These are phyloP conservation scores for Notodonta dromedarius DNA, from an alignment of 2,888 invertebrate species.

Conservation along the genomic window DNA sequence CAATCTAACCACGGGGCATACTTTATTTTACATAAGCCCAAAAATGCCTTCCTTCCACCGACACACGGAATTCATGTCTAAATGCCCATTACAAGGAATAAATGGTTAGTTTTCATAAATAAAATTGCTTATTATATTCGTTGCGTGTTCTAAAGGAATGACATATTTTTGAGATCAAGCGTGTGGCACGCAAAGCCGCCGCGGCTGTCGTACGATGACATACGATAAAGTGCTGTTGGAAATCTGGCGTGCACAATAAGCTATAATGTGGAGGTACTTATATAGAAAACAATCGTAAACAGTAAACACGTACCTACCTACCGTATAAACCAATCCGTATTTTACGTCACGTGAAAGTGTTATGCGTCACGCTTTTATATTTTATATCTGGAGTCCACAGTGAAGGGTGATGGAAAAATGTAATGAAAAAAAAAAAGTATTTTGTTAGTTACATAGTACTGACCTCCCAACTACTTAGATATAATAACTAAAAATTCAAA, in stretches of 20 bases:
- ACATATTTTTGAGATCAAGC: conserved; percentile 60
- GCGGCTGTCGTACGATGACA: conserved; percentile 45
- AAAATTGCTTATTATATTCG: conserved; percentile 55
- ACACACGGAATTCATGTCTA: neutral
- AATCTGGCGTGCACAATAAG: conserved; percentile 36
- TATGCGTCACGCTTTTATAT: neutral
- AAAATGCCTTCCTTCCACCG: neutral
- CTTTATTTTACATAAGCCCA: neutral
- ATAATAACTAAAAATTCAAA: no score
- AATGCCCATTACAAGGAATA: conserved; percentile 27
- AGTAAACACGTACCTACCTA: neutral
- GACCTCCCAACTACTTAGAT: no score
- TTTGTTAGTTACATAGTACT: no score
- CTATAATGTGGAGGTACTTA: neutral
- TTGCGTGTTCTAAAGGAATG: conserved; percentile 54
- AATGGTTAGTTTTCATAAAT: conserved; percentile 38
- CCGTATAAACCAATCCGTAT: neutral
- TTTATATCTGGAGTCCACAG: neutral
- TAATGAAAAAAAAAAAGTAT: no score
- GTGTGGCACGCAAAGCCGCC: conserved; percentile 70
- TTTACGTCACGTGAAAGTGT: neutral
- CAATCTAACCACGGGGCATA: neutral
- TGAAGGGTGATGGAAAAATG: no score
- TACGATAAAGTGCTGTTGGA: conserved; percentile 39
- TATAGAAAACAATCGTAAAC: conserved; percentile 1